Conservation (phyloP, 1,140 invertebrate species). For the Halyomorpha halys region DNA sequence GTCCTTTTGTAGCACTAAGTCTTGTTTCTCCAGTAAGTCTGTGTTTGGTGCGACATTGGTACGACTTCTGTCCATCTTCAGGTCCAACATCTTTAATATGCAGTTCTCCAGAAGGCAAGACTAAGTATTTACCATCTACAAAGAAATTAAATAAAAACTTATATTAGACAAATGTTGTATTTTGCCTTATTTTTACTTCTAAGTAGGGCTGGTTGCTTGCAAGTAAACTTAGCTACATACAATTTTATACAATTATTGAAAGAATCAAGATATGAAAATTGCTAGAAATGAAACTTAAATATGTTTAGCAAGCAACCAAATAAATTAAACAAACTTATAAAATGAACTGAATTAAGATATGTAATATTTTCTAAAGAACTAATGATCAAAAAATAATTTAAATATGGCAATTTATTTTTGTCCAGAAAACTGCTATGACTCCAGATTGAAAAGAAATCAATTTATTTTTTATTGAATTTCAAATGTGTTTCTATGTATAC, state of each 20-base stretch:
- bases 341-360: too few relatives aligned
- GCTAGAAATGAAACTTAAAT: neutral
- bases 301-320: neutral
- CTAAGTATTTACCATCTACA: slow-evolving; percentile 85
- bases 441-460: too few relatives aligned
- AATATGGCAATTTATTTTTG: too few relatives aligned
- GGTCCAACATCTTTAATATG: slow-evolving; percentile 87
- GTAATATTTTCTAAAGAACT: too few relatives aligned
- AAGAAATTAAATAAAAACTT: slow-evolving; percentile 1
- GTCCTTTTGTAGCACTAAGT: slow-evolving; percentile 83
- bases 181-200: neutral
- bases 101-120: slow-evolving; percentile 82
- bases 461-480: neutral
- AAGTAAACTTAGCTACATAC: too few relatives aligned
- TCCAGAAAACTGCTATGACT: too few relatives aligned
- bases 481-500: too few relatives aligned
- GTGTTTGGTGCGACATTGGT: slow-evolving; percentile 89
- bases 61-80: slow-evolving; percentile 87
- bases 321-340: neutral
- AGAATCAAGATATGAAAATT: neutral
- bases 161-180: neutral
- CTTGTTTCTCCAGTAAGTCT: slow-evolving; percentile 85
- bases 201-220: neutral
- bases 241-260: too few relatives aligned
- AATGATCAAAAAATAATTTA: too few relatives aligned